Conservation (phyloP, 2,797 vertebrate species). For the Nannoperca obscura region DNA sequence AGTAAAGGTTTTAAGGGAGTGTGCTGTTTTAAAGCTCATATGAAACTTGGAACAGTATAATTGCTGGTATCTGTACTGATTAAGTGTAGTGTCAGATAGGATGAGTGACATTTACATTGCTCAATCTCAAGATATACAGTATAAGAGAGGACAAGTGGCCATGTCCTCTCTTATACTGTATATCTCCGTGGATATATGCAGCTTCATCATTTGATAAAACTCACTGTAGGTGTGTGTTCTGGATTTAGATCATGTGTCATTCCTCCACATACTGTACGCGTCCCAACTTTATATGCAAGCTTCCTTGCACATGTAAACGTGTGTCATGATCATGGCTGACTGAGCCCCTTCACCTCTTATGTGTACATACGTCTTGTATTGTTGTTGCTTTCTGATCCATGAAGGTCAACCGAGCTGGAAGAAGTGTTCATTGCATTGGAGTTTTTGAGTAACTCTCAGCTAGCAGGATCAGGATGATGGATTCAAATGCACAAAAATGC, state of each 20-base stretch:
- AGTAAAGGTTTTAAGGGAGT: background rate
- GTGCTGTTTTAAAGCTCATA: slow-evolving; percentile 10
- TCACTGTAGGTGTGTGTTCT: background rate
- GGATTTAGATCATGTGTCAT: background rate
- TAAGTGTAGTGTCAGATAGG: background rate
- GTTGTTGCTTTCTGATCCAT: slow-evolving; percentile 33
- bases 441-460: slow-evolving; percentile 11
- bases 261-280: slow-evolving; percentile 6
- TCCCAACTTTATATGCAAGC: slow-evolving; percentile 17
- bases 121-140: slow-evolving; percentile 25
- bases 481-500: background rate
- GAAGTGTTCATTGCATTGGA: background rate
- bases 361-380: slow-evolving; percentile 18
- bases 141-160: no score
- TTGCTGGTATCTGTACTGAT: background rate
- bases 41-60: background rate
- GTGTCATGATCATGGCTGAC: slow-evolving; percentile 30
- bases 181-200: slow-evolving; percentile 3
- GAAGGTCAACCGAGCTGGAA: slow-evolving; percentile 41
- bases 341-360: slow-evolving; percentile 26
- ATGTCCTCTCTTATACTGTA: slow-evolving; percentile 9
- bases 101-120: slow-evolving; percentile 28
- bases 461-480: background rate
- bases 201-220: slow-evolving; percentile 2
- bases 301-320: slow-evolving; percentile 9